Evolutionary conservation across 2,797 vertebrate species (phyloP), one percentile per base, ranked within the genome.

Genomic region (Bryconaethiops microstoma): DNA sequence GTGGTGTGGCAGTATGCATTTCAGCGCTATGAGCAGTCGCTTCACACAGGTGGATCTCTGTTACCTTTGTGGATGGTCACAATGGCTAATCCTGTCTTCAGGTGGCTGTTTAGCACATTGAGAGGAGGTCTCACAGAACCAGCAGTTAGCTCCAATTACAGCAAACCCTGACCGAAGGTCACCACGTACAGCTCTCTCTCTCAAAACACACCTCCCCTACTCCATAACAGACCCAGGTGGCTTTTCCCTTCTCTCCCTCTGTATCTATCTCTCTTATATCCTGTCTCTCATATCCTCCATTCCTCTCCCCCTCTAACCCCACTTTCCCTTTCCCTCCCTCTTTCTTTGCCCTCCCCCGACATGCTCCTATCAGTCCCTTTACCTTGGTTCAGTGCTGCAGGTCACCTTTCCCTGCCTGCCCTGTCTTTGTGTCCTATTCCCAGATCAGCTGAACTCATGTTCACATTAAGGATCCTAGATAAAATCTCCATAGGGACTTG

Each of bases 81-180:
- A 88, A 89, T 88, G 84, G 88, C 88, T 92, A 92, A 92, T 93
- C 93, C 92, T 91, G 92, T 93, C 90, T 93, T 93, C 92, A 94
- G 93, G 92, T 93, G 91, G 90, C 91, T 94, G 91, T 93, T 94
- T 91, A 93, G 91, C 90, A 87, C 92, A 92, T 87, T 86, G 89
- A 94, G 90, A 93, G 88, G 86, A 91, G 90, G 89, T 91, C 91
- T 93, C 54, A 82, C 84, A 84, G 90, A 91, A 89, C 91, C 89
- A 89, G 89, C 90, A 89, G 92, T 91, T 91, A 93, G 92, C 92
- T 95, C 93, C 85, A 84, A 88, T 95, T 94, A 94, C 93, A 93
- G 91, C 89, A 90, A 91, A 90, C 87, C 91, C 92, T 91, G 93
- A 93, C 91, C 91, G 91, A 90, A 89, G 92, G 94, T 94, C 92